Evolutionary conservation across 2,113 vertebrate species (phyloP).

Genomic region (Drymodes brunneopygia): DNA sequence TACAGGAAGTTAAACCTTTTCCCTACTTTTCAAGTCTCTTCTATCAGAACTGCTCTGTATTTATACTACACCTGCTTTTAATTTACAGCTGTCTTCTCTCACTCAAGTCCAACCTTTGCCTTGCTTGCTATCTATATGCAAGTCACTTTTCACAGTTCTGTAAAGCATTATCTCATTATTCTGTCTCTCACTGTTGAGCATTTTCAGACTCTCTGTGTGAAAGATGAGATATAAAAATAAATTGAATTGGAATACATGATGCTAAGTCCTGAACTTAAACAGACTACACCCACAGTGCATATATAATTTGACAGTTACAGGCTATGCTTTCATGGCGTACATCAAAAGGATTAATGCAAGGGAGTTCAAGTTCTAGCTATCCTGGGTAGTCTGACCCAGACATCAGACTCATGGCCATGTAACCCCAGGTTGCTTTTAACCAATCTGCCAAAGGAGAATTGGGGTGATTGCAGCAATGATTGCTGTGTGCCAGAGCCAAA

Average conservation of each 20-base stretch:
- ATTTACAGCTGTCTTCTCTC: slow-evolving; percentile 13
- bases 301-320: slow-evolving; percentile 49
- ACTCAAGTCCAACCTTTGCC: background rate
- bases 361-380: background rate
- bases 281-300: slow-evolving; percentile 1
- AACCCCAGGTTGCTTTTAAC: background rate
- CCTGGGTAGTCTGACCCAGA: background rate
- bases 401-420: background rate
- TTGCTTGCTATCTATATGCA: slow-evolving; percentile 21
- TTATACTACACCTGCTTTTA: background rate
- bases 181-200: slow-evolving; percentile 37
- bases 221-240: slow-evolving; percentile 61
- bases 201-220: slow-evolving; percentile 42
- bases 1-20: background rate
- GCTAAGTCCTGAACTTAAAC: slow-evolving; percentile 37
- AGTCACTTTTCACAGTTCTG: slow-evolving; percentile 33
- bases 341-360: slow-evolving; percentile 13
- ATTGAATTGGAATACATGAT: slow-evolving; percentile 44
- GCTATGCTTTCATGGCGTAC: slow-evolving; percentile 1
- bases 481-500: background rate
- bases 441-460: background rate
- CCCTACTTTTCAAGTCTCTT: background rate
- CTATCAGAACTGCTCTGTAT: background rate
- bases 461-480: background rate
- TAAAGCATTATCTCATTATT: slow-evolving; percentile 61